Evolutionary conservation across 2,888 invertebrate genomes (phyloP).

Genomic region (Ashinkailepas kermadecensis): DNA sequence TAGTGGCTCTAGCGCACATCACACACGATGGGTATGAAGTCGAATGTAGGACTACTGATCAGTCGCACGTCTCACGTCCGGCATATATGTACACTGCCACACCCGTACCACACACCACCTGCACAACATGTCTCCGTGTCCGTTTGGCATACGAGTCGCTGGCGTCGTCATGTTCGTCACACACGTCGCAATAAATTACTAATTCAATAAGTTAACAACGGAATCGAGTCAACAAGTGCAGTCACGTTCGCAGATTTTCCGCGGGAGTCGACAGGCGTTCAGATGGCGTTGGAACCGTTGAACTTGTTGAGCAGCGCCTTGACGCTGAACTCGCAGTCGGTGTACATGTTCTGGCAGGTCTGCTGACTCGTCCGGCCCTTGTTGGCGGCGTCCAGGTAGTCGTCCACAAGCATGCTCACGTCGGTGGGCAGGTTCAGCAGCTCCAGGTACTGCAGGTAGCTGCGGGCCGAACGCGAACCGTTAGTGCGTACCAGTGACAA

Average conservation of each 20-base stretch:
- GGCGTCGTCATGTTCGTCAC: conserved; percentile 9
- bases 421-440: conserved; percentile 33
- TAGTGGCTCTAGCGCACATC: neutral
- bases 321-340: conserved; percentile 32
- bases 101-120: neutral
- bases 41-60: conserved; percentile 3
- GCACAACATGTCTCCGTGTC: neutral
- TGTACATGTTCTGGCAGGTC: conserved; percentile 32
- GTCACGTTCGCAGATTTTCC: too few species aligned
- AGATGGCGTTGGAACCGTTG: conserved; percentile 13
- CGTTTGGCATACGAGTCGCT: conserved; percentile 12
- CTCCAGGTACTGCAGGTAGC: conserved; percentile 34
- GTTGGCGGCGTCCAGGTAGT: conserved; percentile 34
- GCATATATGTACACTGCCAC: neutral
- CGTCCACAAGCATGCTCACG: conserved; percentile 32
- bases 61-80: neutral
- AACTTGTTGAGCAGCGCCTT: conserved; percentile 33
- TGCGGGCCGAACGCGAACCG: conserved; percentile 6
- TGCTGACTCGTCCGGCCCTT: conserved; percentile 31
- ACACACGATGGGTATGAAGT: conserved; percentile 8
- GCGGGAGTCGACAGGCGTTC: neutral
- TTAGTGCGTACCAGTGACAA: neutral
- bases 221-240: neutral
- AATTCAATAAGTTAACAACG: conserved; percentile 15
- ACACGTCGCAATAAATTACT: conserved; percentile 13